Percentiles rank a stretch among this genome's conserved stretches.
phyloP scores from a whole-genome alignment of 2,888 invertebrate genomes.

The Synergus gifuensis region DNA sequence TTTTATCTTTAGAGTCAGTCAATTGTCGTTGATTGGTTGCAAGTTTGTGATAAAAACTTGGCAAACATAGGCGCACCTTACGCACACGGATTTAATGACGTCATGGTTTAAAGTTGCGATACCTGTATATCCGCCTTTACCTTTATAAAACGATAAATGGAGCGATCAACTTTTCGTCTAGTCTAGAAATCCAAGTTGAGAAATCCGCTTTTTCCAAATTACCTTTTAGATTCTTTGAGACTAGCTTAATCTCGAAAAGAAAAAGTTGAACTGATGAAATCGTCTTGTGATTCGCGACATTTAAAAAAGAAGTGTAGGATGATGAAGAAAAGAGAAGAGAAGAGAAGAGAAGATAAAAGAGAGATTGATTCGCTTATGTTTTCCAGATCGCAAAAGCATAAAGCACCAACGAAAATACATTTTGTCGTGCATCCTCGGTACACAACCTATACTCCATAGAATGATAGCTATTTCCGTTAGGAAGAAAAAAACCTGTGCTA shows the following conservation, averaged over 20 bases:
- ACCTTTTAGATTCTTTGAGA: background rate
- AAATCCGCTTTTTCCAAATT: background rate
- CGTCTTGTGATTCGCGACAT: background rate
- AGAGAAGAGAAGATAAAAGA: conserved; percentile 23
- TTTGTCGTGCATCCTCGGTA: conserved; percentile 65
- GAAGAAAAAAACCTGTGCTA: conserved; percentile 54
- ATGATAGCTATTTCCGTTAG: conserved; percentile 75
- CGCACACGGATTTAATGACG: conserved; percentile 43
- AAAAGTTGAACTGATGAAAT: background rate
- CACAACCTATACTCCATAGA: conserved; percentile 68
- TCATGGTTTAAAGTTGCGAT: conserved; percentile 41
- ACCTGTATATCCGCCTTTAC: conserved; percentile 32
- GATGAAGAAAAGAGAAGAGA: conserved; percentile 29
- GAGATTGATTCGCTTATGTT: background rate
- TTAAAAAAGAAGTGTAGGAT: conserved; percentile 15
- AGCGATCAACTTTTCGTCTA: conserved; percentile 16
- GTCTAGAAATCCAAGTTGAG: background rate
- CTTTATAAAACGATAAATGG: conserved; percentile 32
- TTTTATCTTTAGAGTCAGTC: conserved; percentile 26
- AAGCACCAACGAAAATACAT: conserved; percentile 66
- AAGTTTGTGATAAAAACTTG: conserved; percentile 40
- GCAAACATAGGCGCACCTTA: conserved; percentile 45
- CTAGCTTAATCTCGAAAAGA: background rate
- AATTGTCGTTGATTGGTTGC: conserved; percentile 39
- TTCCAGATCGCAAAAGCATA: conserved; percentile 43